Conservation (phyloP, 2,113 vertebrate species). For the Monopterus albus region DNA sequence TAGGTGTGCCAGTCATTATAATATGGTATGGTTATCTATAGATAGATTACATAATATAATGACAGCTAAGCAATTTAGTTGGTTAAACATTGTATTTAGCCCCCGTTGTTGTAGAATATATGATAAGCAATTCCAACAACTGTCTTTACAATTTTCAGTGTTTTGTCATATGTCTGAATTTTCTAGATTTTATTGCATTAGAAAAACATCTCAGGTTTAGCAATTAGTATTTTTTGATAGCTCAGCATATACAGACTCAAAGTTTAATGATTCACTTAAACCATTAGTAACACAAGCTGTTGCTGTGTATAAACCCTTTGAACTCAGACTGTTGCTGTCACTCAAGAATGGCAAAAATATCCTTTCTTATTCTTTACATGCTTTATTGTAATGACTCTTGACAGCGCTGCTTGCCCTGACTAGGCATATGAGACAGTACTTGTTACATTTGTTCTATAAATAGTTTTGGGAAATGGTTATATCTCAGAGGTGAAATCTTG, state of each 20-base stretch:
- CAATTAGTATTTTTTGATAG: slow-evolving; percentile 3
- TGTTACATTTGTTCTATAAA: slow-evolving; percentile 5
- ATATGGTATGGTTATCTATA: slow-evolving; percentile 11
- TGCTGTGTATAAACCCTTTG: slow-evolving; percentile 76
- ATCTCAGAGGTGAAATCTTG: slow-evolving; percentile 16
- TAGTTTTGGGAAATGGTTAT: slow-evolving; percentile 6
- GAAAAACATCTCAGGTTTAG: background rate
- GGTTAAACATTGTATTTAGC: background rate
- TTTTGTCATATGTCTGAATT: background rate
- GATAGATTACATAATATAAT: slow-evolving; percentile 36
- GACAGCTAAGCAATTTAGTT: slow-evolving; percentile 20
- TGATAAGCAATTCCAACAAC: too few relatives aligned
- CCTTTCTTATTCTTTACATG: slow-evolving; percentile 45
- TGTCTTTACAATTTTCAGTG: too few relatives aligned
- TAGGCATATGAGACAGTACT: slow-evolving; percentile 11
- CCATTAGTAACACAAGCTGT: slow-evolving; percentile 70
- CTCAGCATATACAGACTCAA: slow-evolving; percentile 44
- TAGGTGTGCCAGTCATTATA: slow-evolving; percentile 1
- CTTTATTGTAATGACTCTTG: slow-evolving; percentile 20
- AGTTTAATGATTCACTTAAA: slow-evolving; percentile 76
- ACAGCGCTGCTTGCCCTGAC: background rate
- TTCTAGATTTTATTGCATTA: background rate
- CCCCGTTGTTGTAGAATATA: background rate
- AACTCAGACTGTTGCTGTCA: slow-evolving; percentile 74
- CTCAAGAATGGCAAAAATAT: slow-evolving; percentile 72